Conservation (phyloP, 2,888 invertebrate genomes). For the Ctenicera cuprea region DNA sequence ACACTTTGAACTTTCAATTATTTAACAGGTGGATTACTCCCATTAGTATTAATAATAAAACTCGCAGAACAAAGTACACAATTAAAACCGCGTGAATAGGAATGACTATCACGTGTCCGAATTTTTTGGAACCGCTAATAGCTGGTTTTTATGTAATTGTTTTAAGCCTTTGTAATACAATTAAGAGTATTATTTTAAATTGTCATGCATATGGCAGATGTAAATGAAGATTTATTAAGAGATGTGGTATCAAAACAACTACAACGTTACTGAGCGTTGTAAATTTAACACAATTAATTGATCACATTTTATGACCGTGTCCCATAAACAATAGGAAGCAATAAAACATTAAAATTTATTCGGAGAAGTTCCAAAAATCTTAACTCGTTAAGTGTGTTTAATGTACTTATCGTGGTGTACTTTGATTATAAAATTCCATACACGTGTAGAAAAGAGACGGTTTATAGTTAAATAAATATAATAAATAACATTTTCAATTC, state of each 20-base stretch:
- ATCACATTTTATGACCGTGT: neutral
- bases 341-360: too few species aligned
- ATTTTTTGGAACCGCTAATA: constrained; percentile 17
- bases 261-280: neutral
- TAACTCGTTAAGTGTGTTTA: too few species aligned
- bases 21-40: constrained; percentile 1
- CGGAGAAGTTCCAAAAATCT: too few species aligned
- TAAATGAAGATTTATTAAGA: constrained; percentile 12
- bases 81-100: neutral
- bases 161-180: constrained; percentile 21
- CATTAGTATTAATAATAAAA: neutral
- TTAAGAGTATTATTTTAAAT: constrained; percentile 7
- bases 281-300: neutral
- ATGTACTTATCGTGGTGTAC: too few species aligned
- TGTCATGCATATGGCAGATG: neutral
- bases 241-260: constrained; percentile 8
- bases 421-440: neutral
- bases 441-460: neutral
- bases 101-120: constrained; percentile 13
- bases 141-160: constrained; percentile 11
- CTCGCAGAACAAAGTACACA: neutral
- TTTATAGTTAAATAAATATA: too few species aligned
- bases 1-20: neutral
- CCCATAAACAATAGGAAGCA: neutral
- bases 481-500: too few species aligned